Base-by-base conservation (phyloP, 2,888 invertebrate species). In the Osmoderma eremita region DNA sequence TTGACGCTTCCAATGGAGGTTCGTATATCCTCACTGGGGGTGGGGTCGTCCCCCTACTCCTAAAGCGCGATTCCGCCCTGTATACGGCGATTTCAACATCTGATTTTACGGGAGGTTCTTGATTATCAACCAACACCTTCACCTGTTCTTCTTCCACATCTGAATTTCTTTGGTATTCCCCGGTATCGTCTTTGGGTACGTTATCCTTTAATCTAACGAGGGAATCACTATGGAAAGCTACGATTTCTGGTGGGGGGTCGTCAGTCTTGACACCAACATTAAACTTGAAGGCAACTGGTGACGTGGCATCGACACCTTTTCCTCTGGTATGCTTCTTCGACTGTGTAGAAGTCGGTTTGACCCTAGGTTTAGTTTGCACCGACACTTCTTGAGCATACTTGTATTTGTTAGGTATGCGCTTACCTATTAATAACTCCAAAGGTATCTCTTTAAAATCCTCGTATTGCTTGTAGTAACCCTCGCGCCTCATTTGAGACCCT, bases 371-470 rank as follows among this genome's bases (percentile, higher is more conserved):
- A 13, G 54, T 48, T 39, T 63, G 48, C 2, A 63, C 62, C n/a
- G 56, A 54, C 8, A 39, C 30, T 15, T 64, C 54, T n/a, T 51
- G 64, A 2, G 45, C 41, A 41, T 45, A 53, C 30, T 64, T 54
- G 12, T 42, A 42, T n/a, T 54, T 64, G 17, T 45, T 53, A 4
- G 54, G 67, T 8, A 68, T 41, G 18, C 64, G 68, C 30, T 71
- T 70, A 0, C 70, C 72, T 17, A 75, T 67, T 12, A 76, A 45
- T 2, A 72, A 67, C n/a, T 70, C 68, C 41, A 75, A 67, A 0
- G 75, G 74, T 6, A 75, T 74, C 51, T 76, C 76, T 63, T 73
- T 67, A 66, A 74, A 75, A 48, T 75, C 73, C 3, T 67, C 49
- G 22, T 69, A 70, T 18, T 76, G 72, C 22, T 72, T 70, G 12